These are phyloP conservation scores for Ceyx melanurus DNA, from an alignment of 2,113 vertebrate genomes.

Conservation along the genomic window DNA sequence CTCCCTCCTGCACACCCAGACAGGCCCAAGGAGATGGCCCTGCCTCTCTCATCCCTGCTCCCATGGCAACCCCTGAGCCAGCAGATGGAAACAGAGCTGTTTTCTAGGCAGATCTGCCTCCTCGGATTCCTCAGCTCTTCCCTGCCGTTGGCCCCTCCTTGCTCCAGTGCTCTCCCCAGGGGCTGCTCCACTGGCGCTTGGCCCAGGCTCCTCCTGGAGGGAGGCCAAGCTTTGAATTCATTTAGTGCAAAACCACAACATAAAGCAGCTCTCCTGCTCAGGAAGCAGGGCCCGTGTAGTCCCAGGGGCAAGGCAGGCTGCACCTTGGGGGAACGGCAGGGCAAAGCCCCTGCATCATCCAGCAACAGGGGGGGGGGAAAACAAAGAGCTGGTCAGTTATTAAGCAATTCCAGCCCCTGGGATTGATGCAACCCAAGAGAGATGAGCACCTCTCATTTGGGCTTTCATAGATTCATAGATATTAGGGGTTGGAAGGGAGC, in stretches of 20 bases:
- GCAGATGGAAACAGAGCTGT: constrained; percentile 67
- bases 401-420: background rate
- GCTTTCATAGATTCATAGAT: background rate
- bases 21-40: constrained; percentile 62
- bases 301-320: constrained; percentile 17
- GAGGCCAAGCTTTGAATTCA: constrained; percentile 69
- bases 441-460: background rate
- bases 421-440: background rate
- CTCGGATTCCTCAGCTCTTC: constrained; percentile 61
- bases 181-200: constrained; percentile 50
- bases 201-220: constrained; percentile 60
- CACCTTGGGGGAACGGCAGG: too few species aligned
- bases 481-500: too few species aligned
- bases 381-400: background rate
- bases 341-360: background rate
- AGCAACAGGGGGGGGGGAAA: fast-evolving
- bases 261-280: constrained; percentile 69
- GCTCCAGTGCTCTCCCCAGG: constrained; percentile 59
- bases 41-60: constrained; percentile 64
- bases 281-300: constrained; percentile 63
- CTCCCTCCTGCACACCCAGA: background rate
- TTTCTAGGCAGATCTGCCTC: constrained; percentile 53
- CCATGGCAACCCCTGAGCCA: constrained; percentile 61
- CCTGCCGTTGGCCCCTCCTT: constrained; percentile 61
- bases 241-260: constrained; percentile 70